Conservation (phyloP, 2,888 invertebrate species). For the Drosophila kanekoi region DNA sequence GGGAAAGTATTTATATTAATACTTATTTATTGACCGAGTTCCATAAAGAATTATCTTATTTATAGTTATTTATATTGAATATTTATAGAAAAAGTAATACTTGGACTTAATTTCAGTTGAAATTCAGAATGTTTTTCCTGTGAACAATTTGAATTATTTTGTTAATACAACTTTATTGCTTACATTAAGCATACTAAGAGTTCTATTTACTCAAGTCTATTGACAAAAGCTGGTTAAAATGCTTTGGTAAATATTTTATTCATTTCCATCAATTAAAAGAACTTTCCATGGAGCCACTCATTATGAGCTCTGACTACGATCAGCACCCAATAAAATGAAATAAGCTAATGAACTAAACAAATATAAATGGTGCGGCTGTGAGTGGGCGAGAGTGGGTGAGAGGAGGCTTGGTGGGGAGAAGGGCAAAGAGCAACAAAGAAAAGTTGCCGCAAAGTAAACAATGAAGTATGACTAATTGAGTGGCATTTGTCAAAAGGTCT, state of each 20-base stretch:
- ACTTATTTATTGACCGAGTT: too few species aligned
- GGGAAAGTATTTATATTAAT: too few species aligned
- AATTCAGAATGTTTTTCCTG: neutral
- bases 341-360: conserved; percentile 46
- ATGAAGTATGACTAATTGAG: conserved; percentile 64
- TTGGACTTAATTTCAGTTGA: neutral
- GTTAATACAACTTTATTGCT: neutral
- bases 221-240: neutral
- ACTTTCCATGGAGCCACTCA: conserved; percentile 1
- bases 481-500: conserved; percentile 65
- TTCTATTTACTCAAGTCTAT: neutral
- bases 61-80: too few species aligned
- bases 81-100: too few species aligned
- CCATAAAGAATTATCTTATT: too few species aligned
- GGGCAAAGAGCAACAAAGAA: conserved; percentile 25
- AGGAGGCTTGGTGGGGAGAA: neutral
- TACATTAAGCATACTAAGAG: neutral
- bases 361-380: conserved; percentile 55
- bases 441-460: conserved; percentile 53
- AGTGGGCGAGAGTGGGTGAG: neutral
- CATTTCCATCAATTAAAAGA: conserved; percentile 11
- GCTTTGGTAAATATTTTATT: conserved; percentile 27
- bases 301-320: conserved; percentile 18
- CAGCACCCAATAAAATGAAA: conserved; percentile 39
- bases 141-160: neutral